Evolutionary conservation across 1,140 invertebrate species (phyloP), one percentile per base, ranked within the genome.

Genomic region (Gryllus bimaculatus): DNA sequence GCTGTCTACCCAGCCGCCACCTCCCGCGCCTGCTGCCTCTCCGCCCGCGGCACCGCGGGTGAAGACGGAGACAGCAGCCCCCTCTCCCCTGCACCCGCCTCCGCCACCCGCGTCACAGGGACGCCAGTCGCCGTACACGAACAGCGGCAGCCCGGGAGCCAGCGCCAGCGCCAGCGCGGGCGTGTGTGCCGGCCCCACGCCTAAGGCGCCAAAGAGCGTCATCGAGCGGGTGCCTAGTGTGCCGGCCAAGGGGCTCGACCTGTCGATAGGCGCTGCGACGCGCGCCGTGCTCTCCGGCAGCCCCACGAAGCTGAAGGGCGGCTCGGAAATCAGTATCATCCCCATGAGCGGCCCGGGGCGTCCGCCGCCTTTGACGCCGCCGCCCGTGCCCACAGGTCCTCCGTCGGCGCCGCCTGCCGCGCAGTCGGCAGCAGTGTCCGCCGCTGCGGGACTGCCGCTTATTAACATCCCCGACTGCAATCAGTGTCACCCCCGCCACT

Each of bases 401-500:
- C n/a, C 26, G 26, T 5, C 26, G 26, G 10, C 54, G 10, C 54
- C 54, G 10, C 54, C 54, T 7, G 54, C 54, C 54, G 18, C 54
- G 0, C 54, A 10, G 10, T 66, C 54, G 10, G 18, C 54, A 3
- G 10, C 54, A 10, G 54, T 66, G 18, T 66, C 54, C 10, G 54
- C 54, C 10, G 18, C 10, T 66, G 54, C 54, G 0, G 54, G 54
- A 3, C 54, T 77, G 20, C 76, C 76, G 75, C 49, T 76, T 8
- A 73, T 79, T 8, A 79, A 79, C 75, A 79, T 79, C 75, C 79
- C 79, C 21, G 79, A 79, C 66, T 79, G 79, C 75, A 79, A 76
- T 73, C 76, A 75, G 49, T 21, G 76, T 20, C 26, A 21, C 0
- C 79, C 79, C 39, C 21, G 49, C 21, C 47, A 54, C 47, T 20